These are phyloP conservation scores for Anolis sagrei DNA, from an alignment of 2,113 vertebrate species.

Conservation along the genomic window DNA sequence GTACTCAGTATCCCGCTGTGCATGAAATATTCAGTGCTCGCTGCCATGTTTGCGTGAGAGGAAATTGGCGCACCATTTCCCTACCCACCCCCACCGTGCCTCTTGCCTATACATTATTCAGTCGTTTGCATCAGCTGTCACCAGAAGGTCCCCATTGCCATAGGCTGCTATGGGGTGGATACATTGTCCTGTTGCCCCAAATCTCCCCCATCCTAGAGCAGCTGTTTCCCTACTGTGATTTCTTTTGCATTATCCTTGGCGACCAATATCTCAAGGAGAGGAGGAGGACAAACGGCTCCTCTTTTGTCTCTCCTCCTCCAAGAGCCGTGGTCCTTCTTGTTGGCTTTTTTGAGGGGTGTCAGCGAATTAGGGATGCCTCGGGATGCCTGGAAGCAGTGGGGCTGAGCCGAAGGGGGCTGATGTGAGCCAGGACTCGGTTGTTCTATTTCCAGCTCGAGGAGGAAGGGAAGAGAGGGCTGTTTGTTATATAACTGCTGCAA, in stretches of 20 bases:
- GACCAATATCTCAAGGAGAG: background rate
- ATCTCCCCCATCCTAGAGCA: background rate
- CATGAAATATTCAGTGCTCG: slow-evolving; percentile 15
- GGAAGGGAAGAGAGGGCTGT: background rate
- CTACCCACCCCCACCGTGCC: background rate
- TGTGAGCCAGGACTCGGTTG: background rate
- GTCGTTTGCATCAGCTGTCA: slow-evolving; percentile 6
- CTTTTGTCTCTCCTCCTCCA: background rate
- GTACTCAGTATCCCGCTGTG: background rate
- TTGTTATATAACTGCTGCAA: slow-evolving; percentile 36
- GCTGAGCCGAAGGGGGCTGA: background rate
- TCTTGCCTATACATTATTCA: background rate
- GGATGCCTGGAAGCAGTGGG: background rate
- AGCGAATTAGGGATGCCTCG: background rate
- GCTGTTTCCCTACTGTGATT: background rate
- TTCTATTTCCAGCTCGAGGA: background rate
- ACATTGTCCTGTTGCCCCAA: background rate
- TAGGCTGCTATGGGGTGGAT: background rate
- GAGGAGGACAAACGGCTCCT: background rate
- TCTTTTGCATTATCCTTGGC: background rate
- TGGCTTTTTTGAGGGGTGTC: background rate
- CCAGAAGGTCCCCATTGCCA: background rate
- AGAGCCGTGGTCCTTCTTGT: background rate
- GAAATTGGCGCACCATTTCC: background rate
- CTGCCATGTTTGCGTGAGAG: slow-evolving; percentile 32